Conservation (phyloP, 1,140 invertebrate genomes). For the Drosophila sproati region DNA sequence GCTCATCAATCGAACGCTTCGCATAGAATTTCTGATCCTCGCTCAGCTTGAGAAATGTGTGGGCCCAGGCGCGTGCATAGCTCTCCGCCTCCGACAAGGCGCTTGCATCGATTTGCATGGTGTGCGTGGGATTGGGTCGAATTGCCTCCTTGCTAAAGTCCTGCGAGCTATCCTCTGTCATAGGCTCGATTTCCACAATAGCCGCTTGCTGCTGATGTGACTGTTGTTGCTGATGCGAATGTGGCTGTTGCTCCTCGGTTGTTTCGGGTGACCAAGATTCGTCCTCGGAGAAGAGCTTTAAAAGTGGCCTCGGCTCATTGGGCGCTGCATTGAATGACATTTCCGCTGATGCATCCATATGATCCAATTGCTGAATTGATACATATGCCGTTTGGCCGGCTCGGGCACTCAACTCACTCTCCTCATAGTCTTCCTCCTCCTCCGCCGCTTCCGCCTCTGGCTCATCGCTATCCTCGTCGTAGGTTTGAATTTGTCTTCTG, state of each 20-base stretch:
- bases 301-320: conserved; percentile 42
- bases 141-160: conserved; percentile 28
- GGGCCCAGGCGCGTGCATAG: conserved; percentile 68
- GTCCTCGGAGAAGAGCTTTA: conserved; percentile 66
- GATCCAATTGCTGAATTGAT: conserved; percentile 5
- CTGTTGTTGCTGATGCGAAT: no score
- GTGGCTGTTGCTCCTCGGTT: conserved; percentile 34
- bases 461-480: conserved; percentile 38
- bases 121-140: conserved; percentile 2
- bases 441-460: conserved; percentile 12
- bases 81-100: conserved; percentile 66
- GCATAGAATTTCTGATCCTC: conserved; percentile 74
- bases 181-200: conserved; percentile 46
- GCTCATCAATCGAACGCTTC: conserved; percentile 72
- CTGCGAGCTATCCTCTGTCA: conserved; percentile 13
- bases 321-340: not conserved
- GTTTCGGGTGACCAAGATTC: conserved; percentile 43
- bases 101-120: conserved; percentile 42
- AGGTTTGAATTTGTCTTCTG: not conserved
- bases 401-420: not conserved
- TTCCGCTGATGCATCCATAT: not conserved
- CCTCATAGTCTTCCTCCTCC: conserved; percentile 26
- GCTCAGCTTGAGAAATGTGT: conserved; percentile 66
- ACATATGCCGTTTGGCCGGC: not conserved
- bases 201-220: conserved; percentile 32